These are phyloP conservation scores for Hypercompe scribonia DNA, from an alignment of 2,888 invertebrate species.

Conservation along the genomic window DNA sequence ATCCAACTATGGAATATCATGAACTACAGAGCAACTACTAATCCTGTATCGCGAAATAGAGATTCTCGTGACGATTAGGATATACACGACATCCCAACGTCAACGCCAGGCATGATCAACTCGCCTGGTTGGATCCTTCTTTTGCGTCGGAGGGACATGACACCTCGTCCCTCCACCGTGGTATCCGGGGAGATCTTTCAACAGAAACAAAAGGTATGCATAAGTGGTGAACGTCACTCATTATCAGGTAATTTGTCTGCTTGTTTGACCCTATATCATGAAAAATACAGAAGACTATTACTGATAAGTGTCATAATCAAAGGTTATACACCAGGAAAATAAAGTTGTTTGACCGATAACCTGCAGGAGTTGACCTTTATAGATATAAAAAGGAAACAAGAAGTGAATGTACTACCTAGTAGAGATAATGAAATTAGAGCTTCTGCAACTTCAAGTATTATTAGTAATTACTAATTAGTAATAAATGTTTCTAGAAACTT, in stretches of 20 bases:
- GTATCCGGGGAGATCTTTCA: too few relatives aligned
- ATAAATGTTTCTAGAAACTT: background rate
- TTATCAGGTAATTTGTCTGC: background rate
- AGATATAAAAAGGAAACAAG: background rate
- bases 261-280: background rate
- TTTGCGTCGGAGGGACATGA: too few relatives aligned
- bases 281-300: background rate
- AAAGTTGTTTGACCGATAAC: conserved; percentile 18
- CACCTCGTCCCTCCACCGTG: too few relatives aligned
- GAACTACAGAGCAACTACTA: too few relatives aligned
- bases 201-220: too few relatives aligned
- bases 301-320: conserved; percentile 4
- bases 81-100: too few relatives aligned
- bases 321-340: conserved; percentile 16
- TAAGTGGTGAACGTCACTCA: background rate
- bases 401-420: background rate
- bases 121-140: too few relatives aligned
- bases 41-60: too few relatives aligned
- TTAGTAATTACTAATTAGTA: background rate
- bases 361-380: conserved; percentile 8
- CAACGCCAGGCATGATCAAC: too few relatives aligned
- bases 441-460: background rate
- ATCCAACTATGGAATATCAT: too few relatives aligned
- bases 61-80: too few relatives aligned
- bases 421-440: background rate